Evolutionary conservation across 2,888 invertebrate genomes (phyloP), one percentile per base, ranked within the genome.

Genomic region (Drosophila koepferae): DNA sequence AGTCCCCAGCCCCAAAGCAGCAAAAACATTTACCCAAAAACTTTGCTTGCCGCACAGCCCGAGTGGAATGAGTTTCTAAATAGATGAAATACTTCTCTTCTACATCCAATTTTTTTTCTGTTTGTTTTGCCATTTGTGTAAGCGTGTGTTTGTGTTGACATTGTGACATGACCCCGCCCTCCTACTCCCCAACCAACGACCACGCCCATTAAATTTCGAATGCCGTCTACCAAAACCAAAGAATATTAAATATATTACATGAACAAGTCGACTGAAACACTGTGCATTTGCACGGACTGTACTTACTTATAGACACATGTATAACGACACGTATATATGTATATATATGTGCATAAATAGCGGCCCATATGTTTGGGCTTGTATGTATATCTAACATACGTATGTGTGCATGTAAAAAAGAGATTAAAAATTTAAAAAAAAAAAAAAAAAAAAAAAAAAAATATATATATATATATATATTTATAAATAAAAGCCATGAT

Each of bases 211-310:
- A 31, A 56, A 66, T 66, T 78, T 80, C 53, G 66, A 60, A 72
- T 76, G 65, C 77, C 80, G 80, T 80, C 77, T 74, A 76, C 60
- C 67, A 77, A 80, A 61, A 63, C 68, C 77, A 75, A 76, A 66
- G 74, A 83, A 81, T 72, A 81, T 68, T 71, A 61, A 61, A 76
- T 63, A 75, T 48, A 58, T 41, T 38, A 18, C 64, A 65, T 44
- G 54, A 68, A 80, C 72, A 75, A 69, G 80, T 85, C 73, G 85
- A 89, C 86, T 89, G 89, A 86, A 74, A 85, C 56, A 49, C 49
- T 71, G 62, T 72, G 74, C 78, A 69, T 71, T 86, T 73, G 82
- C 81, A 81, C 70, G 58, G 69, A 72, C 71, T 73, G 69, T 68
- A 79, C 55, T 70, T 43, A 74, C 54, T 67, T 66, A 58, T 67